Evolutionary conservation across 2,888 invertebrate species (phyloP).

Genomic region (Xestia c-nigrum): DNA sequence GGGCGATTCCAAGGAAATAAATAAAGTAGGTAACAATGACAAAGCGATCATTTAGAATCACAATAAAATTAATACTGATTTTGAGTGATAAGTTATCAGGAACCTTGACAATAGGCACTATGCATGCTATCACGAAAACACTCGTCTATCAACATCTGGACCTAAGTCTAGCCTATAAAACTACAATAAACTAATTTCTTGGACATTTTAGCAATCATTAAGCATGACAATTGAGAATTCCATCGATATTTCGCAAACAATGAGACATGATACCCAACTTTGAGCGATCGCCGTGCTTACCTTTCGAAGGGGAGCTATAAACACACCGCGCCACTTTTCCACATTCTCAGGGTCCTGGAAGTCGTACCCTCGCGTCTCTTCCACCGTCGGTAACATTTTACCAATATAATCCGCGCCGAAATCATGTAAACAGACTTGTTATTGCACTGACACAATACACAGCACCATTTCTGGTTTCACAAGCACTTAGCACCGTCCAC

Average conservation of each 20-base stretch:
- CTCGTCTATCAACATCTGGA: slow-evolving; percentile 62
- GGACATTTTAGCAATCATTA: not conserved
- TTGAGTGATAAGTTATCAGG: slow-evolving; percentile 64
- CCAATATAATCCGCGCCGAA: slow-evolving; percentile 80
- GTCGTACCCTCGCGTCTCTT: slow-evolving; percentile 93
- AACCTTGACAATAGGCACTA: slow-evolving; percentile 57
- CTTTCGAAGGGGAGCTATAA: slow-evolving; percentile 96
- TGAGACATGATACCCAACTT: slow-evolving; percentile 38
- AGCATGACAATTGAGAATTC: slow-evolving; percentile 16
- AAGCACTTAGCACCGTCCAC: slow-evolving; percentile 73
- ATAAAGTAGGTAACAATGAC: slow-evolving; percentile 4
- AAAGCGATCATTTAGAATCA: slow-evolving; percentile 48
- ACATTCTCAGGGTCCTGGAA: slow-evolving; percentile 97
- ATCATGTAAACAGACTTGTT: slow-evolving; percentile 86
- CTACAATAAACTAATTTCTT: not conserved
- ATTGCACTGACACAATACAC: slow-evolving; percentile 81
- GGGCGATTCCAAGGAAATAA: slow-evolving; percentile 1
- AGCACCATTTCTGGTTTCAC: slow-evolving; percentile 77
- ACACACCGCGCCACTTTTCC: slow-evolving; percentile 97
- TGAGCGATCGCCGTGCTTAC: slow-evolving; percentile 82
- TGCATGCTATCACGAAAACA: slow-evolving; percentile 28
- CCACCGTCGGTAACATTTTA: slow-evolving; percentile 89
- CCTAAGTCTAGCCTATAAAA: slow-evolving; percentile 1
- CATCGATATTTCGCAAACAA: slow-evolving; percentile 50
- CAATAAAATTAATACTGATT: slow-evolving; percentile 30